Evolutionary conservation across 1,140 invertebrate genomes (phyloP).

Genomic region (Drosophila carrolli): DNA sequence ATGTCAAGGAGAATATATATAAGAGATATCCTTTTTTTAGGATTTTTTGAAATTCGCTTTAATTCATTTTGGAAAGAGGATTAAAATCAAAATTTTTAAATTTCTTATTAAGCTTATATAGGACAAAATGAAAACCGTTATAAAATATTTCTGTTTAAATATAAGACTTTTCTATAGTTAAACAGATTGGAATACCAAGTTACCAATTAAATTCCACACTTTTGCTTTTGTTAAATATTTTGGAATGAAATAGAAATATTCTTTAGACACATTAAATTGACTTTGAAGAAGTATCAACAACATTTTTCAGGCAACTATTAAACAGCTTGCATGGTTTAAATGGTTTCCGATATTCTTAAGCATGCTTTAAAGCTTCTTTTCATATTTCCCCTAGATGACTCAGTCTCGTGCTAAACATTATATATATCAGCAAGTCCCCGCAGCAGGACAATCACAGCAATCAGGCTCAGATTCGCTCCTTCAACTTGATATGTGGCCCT

Average conservation of each 20-base stretch:
- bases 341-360: too few relatives aligned
- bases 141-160: background rate
- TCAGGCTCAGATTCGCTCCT: slow-evolving; percentile 34
- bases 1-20: slow-evolving; percentile 19
- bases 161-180: too few relatives aligned
- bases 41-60: background rate
- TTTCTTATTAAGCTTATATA: too few relatives aligned
- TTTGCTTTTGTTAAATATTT: too few relatives aligned
- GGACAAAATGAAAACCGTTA: too few relatives aligned
- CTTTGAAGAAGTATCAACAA: too few relatives aligned
- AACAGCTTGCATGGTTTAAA: background rate
- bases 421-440: slow-evolving; percentile 1
- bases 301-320: background rate
- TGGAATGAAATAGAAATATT: too few relatives aligned
- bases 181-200: too few relatives aligned
- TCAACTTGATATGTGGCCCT: slow-evolving; percentile 37
- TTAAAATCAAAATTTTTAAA: too few relatives aligned
- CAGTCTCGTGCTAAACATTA: slow-evolving; percentile 9
- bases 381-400: background rate
- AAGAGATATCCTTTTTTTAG: slow-evolving; percentile 7
- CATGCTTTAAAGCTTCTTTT: background rate
- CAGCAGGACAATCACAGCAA: slow-evolving; percentile 42
- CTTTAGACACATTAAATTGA: too few relatives aligned
- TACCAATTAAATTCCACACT: too few relatives aligned
- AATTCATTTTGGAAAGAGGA: background rate